Percentiles rank a stretch among this genome's conserved stretches.
Conservation (phyloP, 1,140 invertebrate species). For the Dendroctonus valens region DNA sequence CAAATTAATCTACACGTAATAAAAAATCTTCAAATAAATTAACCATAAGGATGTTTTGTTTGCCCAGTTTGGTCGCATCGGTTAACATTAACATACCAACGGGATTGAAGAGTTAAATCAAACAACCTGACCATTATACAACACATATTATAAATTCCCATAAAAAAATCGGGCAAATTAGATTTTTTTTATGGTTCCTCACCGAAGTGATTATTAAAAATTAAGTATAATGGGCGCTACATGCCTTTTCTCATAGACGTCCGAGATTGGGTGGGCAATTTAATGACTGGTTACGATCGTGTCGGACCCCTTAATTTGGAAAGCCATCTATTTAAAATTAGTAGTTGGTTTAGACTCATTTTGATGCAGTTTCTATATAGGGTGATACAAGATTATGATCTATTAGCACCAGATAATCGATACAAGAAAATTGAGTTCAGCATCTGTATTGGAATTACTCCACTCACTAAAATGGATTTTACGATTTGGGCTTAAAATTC, state of each 20-base stretch:
- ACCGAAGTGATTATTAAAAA: slow-evolving; percentile 14
- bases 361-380: slow-evolving; percentile 5
- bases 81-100: background rate
- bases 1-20: no score
- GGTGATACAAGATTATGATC: slow-evolving; percentile 3
- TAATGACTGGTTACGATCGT: slow-evolving; percentile 12
- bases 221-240: slow-evolving; percentile 13
- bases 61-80: background rate
- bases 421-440: no score
- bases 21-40: background rate
- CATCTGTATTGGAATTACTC: no score
- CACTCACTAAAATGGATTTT: no score
- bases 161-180: slow-evolving; percentile 2
- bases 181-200: slow-evolving; percentile 8
- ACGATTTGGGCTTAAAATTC: no score
- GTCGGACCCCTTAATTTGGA: slow-evolving; percentile 19
- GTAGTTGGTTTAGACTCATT: slow-evolving; percentile 5
- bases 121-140: background rate
- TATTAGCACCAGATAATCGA: slow-evolving; percentile 8
- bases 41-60: background rate
- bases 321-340: slow-evolving; percentile 9
- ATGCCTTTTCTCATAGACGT: slow-evolving; percentile 14
- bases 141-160: slow-evolving; percentile 4
- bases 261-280: slow-evolving; percentile 6
- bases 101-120: background rate